These are phyloP conservation scores for Drosophila prolongata DNA, from an alignment of 2,888 invertebrate species.

Conservation along the genomic window DNA sequence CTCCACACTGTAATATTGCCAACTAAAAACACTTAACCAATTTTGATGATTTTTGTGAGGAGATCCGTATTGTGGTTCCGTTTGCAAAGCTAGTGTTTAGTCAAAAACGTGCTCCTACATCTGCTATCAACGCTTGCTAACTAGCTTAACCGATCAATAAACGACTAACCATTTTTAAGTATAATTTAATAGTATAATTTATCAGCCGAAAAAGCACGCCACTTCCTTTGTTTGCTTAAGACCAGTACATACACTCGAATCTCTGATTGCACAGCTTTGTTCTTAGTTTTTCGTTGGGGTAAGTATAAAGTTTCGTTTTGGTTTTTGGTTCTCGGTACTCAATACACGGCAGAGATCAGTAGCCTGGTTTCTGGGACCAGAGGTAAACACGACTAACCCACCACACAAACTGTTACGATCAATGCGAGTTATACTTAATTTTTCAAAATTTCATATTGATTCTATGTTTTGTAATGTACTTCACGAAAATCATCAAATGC, in stretches of 20 bases:
- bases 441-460: conserved; percentile 18
- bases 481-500: conserved; percentile 84
- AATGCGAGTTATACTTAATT: conserved; percentile 8
- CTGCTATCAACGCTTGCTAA: conserved; percentile 5
- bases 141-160: conserved; percentile 29
- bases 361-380: conserved; percentile 32
- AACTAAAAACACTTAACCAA: conserved; percentile 35
- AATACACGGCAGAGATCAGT: conserved; percentile 15
- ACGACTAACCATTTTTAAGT: conserved; percentile 30
- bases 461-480: conserved; percentile 46
- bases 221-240: conserved; percentile 9
- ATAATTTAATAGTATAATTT: conserved; percentile 22
- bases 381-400: conserved; percentile 41
- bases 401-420: conserved; percentile 21
- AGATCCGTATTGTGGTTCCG: conserved; percentile 36
- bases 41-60: conserved; percentile 85
- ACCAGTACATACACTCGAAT: background rate
- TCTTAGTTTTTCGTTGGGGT: conserved; percentile 50
- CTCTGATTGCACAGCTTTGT: conserved; percentile 16
- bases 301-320: conserved; percentile 61
- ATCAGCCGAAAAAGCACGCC: conserved; percentile 20
- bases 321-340: conserved; percentile 4
- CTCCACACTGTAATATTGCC: conserved; percentile 12
- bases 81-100: conserved; percentile 44
- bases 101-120: conserved; percentile 38